Evolutionary conservation across 2,888 invertebrate species (phyloP).

Genomic region (Limnephilus lunatus): DNA sequence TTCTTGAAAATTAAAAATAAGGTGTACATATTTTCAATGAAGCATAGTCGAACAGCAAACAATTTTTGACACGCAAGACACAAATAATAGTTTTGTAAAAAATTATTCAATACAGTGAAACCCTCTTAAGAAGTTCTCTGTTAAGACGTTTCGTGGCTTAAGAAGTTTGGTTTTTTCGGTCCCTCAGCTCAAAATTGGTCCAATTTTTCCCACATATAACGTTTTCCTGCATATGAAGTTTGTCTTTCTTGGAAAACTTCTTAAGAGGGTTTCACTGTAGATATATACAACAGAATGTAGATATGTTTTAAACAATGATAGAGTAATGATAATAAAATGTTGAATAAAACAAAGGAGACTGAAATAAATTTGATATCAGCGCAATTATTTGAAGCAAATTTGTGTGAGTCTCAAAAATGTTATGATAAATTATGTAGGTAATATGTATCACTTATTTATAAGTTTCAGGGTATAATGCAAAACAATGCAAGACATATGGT

Average conservation of each 20-base stretch:
- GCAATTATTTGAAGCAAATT: neutral
- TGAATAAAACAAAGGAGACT: neutral
- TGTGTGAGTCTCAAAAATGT: neutral
- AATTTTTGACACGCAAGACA: neutral
- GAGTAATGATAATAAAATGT: neutral
- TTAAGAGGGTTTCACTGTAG: too few species aligned
- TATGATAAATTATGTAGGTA: neutral
- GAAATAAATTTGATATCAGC: neutral
- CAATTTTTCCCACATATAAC: too few species aligned
- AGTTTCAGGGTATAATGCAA: neutral
- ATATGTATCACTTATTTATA: neutral
- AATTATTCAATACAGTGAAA: neutral
- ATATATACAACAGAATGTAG: neutral
- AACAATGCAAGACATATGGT: neutral
- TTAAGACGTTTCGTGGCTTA: too few species aligned
- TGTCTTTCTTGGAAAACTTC: too few species aligned
- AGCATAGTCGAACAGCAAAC: neutral
- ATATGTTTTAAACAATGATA: neutral
- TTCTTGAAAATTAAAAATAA: neutral
- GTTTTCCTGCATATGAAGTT: too few species aligned
- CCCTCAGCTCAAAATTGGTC: too few species aligned
- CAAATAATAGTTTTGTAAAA: neutral
- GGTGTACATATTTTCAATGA: neutral
- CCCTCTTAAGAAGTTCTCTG: too few species aligned
- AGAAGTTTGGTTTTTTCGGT: too few species aligned